These are phyloP conservation scores for Protophormia terraenovae DNA, from an alignment of 2,888 invertebrate genomes.

Conservation along the genomic window DNA sequence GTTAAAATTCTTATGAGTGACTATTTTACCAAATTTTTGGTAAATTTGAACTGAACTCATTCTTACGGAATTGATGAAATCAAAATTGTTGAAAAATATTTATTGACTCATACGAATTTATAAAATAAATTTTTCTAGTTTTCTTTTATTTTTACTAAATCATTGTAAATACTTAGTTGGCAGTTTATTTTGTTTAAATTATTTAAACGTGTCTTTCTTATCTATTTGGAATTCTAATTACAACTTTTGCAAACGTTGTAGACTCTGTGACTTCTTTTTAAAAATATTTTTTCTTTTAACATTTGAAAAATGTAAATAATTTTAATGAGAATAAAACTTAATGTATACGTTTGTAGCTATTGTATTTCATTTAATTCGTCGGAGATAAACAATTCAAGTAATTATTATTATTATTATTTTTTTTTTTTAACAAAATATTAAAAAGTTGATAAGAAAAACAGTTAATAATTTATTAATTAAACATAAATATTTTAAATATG, in stretches of 20 bases:
- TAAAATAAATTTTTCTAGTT: not conserved
- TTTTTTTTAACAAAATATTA: no score
- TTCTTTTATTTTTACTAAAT: not conserved
- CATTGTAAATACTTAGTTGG: not conserved
- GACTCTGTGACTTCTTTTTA: constrained; percentile 48
- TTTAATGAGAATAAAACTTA: constrained; percentile 22
- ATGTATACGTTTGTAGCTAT: constrained; percentile 7
- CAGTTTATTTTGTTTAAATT: constrained; percentile 4
- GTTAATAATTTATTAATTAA: no score
- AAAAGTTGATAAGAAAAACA: no score
- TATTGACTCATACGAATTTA: no score
- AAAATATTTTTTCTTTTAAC: constrained; percentile 37
- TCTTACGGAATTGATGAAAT: no score
- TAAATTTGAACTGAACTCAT: no score
- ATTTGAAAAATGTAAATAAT: constrained; percentile 58
- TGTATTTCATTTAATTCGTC: not conserved
- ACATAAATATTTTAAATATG: no score
- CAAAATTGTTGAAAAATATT: no score
- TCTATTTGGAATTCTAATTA: constrained; percentile 24
- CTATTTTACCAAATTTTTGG: not conserved
- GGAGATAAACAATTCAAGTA: constrained; percentile 16
- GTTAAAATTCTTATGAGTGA: not conserved
- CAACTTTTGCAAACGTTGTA: constrained; percentile 17
- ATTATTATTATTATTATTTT: no score
- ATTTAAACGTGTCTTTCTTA: constrained; percentile 37